Base-by-base conservation (phyloP, 53 echinoderm and acorn worm species). In the Luidia sarsii region DNA sequence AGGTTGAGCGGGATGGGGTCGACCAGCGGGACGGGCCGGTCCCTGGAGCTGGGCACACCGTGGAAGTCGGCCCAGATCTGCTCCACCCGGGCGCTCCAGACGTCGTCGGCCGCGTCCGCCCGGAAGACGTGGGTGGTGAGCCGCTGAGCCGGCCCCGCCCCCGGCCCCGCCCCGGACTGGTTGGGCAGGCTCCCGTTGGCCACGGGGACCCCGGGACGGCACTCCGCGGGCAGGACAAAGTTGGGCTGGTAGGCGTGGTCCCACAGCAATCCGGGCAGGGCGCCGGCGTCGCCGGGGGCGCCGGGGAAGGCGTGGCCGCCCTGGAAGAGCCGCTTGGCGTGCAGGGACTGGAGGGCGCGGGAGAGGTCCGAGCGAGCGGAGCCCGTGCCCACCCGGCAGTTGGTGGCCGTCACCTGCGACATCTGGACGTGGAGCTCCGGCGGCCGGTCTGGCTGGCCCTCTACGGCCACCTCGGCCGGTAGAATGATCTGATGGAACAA, bases 21-120 rank as follows among this genome's bases (percentile, higher is more conserved):
- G 22, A 93, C 70, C 70, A 96, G 86, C 0, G 97, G 92, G 23
- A 96, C 89, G 1, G 91, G 97, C 21, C 97, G 86, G 48, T 92
- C 97, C 2, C 48, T 50, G 3, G 89, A 81, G 48, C 90, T 88
- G 15, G 88, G 80, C 35, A 93, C 84, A 20, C 91, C 93, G 1
- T 86, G 68, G 55, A 96, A 96, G 68, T 96, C 97, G 0, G 85
- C 89, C 97, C 97, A 96, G 48, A 96, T 46, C 68, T 96, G 97
- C 52, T 96, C 97, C 5, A 96, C 83, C 77, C 89, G 90, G 27
- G 91, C 57, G 27, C 91, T 87, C 97, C 97, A 96, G 7, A 93
- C 83, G 75, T 96, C 97, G 15, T 93, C 80, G 0, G 59, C 52
- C 15, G 92, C 84, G 70, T 92, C 71, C 20, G 84, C 80, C 64